Conservation (phyloP, 2,888 invertebrate species). For the Kuschelorhynchus macadamiae region DNA sequence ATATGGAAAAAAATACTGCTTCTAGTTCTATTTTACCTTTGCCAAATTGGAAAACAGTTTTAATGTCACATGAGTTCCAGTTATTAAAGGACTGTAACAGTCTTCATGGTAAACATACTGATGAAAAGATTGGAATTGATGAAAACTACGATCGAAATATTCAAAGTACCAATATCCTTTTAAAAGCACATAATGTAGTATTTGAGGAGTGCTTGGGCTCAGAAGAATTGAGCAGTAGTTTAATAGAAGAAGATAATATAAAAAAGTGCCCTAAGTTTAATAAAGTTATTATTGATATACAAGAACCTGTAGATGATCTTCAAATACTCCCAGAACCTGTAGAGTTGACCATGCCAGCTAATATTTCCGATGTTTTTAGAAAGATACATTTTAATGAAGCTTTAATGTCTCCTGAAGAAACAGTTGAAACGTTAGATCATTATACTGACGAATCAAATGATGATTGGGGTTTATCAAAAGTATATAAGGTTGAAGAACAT, state of each 20-base stretch:
- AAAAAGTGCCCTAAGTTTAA: constrained; percentile 9
- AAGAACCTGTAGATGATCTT: constrained; percentile 27
- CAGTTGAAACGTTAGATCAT: constrained; percentile 2
- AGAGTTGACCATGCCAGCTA: constrained; percentile 44
- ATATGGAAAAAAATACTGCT: constrained; percentile 69
- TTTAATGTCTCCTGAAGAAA: constrained; percentile 8
- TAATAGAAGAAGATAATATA: not conserved
- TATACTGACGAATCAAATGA: constrained; percentile 33
- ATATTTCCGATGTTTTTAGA: constrained; percentile 30
- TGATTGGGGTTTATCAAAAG: constrained; percentile 33
- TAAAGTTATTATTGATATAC: constrained; percentile 25
- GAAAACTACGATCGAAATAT: constrained; percentile 14
- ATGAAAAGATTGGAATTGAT: constrained; percentile 42
- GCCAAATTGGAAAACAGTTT: constrained; percentile 60
- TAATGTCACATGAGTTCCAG: constrained; percentile 60
- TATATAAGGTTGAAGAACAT: not conserved
- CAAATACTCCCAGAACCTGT: constrained; percentile 39
- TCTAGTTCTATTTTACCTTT: constrained; percentile 63
- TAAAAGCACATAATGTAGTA: constrained; percentile 15
- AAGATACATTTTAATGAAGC: constrained; percentile 15
- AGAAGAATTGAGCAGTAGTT: not conserved
- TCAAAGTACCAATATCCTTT: constrained; percentile 1
- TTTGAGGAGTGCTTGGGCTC: constrained; percentile 8
- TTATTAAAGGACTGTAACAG: constrained; percentile 49
- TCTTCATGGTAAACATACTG: constrained; percentile 46